Conservation (phyloP, 2,113 vertebrate species). For the Opisthocomus hoazin region DNA sequence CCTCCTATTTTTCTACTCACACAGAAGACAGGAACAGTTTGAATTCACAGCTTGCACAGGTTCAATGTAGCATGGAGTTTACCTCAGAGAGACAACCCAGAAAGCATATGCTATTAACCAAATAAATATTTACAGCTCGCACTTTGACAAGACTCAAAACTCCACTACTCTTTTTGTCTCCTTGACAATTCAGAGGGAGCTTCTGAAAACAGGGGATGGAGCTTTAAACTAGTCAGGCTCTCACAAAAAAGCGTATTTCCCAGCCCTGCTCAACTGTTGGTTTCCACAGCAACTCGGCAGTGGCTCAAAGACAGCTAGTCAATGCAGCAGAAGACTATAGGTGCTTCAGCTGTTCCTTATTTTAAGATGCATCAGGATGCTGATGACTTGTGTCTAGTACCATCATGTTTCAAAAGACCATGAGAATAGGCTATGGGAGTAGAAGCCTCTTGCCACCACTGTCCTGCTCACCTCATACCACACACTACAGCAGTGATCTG, state of each 20-base stretch:
- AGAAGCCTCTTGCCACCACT: neutral
- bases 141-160: slow-evolving; percentile 16
- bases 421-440: neutral
- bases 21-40: neutral
- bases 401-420: neutral
- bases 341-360: neutral
- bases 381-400: neutral
- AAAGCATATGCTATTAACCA: neutral
- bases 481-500: neutral
- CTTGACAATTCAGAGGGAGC: slow-evolving; percentile 33
- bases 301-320: neutral
- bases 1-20: neutral
- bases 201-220: neutral
- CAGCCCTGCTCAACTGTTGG: neutral
- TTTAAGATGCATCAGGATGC: neutral
- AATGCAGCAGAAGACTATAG: neutral
- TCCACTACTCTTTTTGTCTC: slow-evolving; percentile 12
- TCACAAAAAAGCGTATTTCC: neutral
- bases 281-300: slow-evolving; percentile 33
- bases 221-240: neutral
- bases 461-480: neutral
- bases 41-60: neutral
- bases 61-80: neutral
- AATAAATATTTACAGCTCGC: neutral
- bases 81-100: neutral